These are phyloP conservation scores for Atractosteus spatula DNA, from an alignment of 2,113 vertebrate genomes.

Conservation along the genomic window DNA sequence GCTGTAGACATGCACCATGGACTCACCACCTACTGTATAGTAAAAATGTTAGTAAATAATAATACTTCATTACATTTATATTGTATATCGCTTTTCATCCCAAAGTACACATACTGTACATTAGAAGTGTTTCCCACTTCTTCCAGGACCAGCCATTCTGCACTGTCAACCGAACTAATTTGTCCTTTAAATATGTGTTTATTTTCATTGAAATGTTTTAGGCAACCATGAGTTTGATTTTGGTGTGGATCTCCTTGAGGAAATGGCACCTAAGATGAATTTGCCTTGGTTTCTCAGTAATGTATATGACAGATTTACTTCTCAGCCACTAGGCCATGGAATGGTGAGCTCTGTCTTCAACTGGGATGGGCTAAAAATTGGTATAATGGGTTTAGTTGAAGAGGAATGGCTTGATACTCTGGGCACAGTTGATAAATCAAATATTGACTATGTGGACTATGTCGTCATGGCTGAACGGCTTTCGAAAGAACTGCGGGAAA, in stretches of 20 bases:
- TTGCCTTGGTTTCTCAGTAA: slow-evolving; percentile 42
- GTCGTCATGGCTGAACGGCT: slow-evolving; percentile 29
- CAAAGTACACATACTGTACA: too few relatives aligned
- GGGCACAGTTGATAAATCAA: slow-evolving; percentile 36
- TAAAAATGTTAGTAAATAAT: too few relatives aligned
- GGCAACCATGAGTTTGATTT: slow-evolving; percentile 51
- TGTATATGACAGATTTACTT: slow-evolving; percentile 41
- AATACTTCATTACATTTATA: too few relatives aligned
- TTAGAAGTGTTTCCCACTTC: too few relatives aligned
- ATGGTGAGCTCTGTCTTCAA: slow-evolving; percentile 20
- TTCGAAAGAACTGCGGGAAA: slow-evolving; percentile 32
- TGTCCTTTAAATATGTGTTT: too few relatives aligned
- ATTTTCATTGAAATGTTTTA: slow-evolving; percentile 18
- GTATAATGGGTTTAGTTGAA: slow-evolving; percentile 43
- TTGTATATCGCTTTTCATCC: too few relatives aligned
- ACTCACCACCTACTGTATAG: too few relatives aligned
- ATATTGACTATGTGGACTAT: slow-evolving; percentile 31
- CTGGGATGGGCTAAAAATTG: slow-evolving; percentile 36
- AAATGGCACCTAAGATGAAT: slow-evolving; percentile 34
- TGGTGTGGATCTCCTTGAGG: slow-evolving; percentile 34
- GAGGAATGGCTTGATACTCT: slow-evolving; percentile 47
- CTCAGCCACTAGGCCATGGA: slow-evolving; percentile 34
- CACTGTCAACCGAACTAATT: too few relatives aligned
- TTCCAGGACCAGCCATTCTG: too few relatives aligned
- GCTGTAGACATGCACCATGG: too few relatives aligned